Evolutionary conservation across 2,797 vertebrate genomes (phyloP).

Genomic region (Bradypus variegatus): DNA sequence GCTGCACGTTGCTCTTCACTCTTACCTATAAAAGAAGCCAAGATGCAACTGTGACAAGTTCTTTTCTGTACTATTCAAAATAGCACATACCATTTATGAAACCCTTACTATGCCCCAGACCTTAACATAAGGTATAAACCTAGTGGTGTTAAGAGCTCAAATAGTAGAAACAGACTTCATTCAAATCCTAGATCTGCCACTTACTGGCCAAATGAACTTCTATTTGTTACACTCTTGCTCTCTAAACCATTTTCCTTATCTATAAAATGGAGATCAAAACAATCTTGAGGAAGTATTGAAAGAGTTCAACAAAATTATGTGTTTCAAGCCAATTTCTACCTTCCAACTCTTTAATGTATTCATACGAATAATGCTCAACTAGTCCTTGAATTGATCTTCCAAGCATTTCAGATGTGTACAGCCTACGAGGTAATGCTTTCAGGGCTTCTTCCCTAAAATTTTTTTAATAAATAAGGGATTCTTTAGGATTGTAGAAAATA

Average conservation of each 20-base stretch:
- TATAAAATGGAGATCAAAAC: neutral
- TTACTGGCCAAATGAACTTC: neutral
- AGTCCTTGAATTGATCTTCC: neutral
- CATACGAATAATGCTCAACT: neutral
- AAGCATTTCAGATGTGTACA: neutral
- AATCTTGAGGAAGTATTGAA: neutral
- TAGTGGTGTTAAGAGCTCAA: neutral
- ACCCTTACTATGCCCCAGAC: neutral
- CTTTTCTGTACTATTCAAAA: neutral
- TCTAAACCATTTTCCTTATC: neutral
- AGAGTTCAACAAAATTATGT: neutral
- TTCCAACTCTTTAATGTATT: neutral
- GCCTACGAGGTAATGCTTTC: neutral
- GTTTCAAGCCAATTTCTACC: neutral
- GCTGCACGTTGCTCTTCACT: slow-evolving; percentile 91
- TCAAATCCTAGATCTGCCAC: neutral
- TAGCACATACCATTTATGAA: neutral
- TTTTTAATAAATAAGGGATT: neutral
- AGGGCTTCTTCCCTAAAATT: too few relatives aligned
- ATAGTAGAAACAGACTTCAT: neutral
- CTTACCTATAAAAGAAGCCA: slow-evolving; percentile 79
- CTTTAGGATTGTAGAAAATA: neutral
- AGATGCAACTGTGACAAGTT: neutral
- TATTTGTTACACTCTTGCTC: neutral
- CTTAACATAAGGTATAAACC: neutral